A percentile compares a stretch with the other conserved stretches of the same genome.
Evolutionary conservation across 1,140 invertebrate species (phyloP).

Genomic region (Drosophila bocki): DNA sequence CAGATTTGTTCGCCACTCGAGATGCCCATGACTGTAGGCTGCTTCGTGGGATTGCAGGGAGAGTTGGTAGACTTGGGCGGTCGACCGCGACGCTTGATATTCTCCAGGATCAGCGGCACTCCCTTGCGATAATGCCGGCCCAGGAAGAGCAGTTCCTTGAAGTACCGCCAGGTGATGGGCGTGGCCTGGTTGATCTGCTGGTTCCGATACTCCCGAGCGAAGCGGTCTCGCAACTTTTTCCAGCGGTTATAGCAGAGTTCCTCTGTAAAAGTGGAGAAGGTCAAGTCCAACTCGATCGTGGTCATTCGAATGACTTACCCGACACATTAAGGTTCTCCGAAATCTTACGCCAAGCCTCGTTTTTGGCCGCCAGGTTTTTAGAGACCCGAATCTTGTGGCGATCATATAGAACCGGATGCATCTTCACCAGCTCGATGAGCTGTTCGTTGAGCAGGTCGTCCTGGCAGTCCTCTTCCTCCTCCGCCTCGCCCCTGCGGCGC

Average conservation of each 20-base stretch:
- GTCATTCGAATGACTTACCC: constrained; percentile 30
- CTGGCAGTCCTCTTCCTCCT: constrained; percentile 39
- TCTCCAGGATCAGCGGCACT: constrained; percentile 61
- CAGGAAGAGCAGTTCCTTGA: constrained; percentile 69
- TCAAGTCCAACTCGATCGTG: not conserved
- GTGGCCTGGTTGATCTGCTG: constrained; percentile 62
- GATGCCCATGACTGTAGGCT: not conserved
- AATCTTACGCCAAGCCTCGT: constrained; percentile 72
- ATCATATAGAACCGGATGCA: constrained; percentile 75
- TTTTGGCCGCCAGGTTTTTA: constrained; percentile 76
- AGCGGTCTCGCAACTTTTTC: constrained; percentile 79
- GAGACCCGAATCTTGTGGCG: constrained; percentile 73
- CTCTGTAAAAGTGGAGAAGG: constrained; percentile 39
- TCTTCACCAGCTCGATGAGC: constrained; percentile 70
- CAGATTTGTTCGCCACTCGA: constrained; percentile 52
- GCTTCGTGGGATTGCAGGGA: not conserved
- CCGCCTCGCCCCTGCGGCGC: constrained; percentile 19
- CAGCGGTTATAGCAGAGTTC: constrained; percentile 75
- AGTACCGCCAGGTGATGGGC: constrained; percentile 69
- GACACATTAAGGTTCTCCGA: constrained; percentile 66
- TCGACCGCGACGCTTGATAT: constrained; percentile 63
- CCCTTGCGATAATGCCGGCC: constrained; percentile 74
- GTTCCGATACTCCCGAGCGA: constrained; percentile 74
- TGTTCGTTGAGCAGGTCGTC: constrained; percentile 65
- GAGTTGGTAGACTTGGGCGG: constrained; percentile 45